phyloP scores from a whole-genome alignment of 2,888 invertebrate genomes.

The Pyrrhia umbra region DNA sequence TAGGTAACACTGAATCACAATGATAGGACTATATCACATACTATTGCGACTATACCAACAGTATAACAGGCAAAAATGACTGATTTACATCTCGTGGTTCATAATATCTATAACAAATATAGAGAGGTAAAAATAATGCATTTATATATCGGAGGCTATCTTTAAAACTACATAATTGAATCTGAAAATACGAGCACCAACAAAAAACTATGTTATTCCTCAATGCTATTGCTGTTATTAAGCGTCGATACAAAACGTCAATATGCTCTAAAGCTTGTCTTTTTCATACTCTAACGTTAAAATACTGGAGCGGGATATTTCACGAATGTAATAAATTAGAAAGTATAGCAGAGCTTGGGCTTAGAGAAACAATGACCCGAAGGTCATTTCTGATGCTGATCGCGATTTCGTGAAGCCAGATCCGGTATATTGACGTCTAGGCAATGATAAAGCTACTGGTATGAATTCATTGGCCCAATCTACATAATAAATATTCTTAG shows the following conservation, averaged over 20 bases:
- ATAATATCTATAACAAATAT: too few relatives aligned
- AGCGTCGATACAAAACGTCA: too few relatives aligned
- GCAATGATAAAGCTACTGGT: constrained; percentile 29
- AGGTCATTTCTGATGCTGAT: constrained; percentile 53
- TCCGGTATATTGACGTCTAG: constrained; percentile 45
- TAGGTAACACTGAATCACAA: not conserved
- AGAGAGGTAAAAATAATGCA: too few relatives aligned
- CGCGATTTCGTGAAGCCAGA: constrained; percentile 44
- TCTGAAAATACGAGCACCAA: too few relatives aligned
- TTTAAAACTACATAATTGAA: too few relatives aligned
- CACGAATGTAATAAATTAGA: constrained; percentile 59
- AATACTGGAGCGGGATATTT: constrained; percentile 44
- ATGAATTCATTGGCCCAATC: not conserved
- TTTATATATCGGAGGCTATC: too few relatives aligned
- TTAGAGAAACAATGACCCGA: constrained; percentile 41
- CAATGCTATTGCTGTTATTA: too few relatives aligned
- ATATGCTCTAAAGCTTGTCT: not conserved
- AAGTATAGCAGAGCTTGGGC: constrained; percentile 33
- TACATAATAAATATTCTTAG: not conserved
- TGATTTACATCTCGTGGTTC: too few relatives aligned
- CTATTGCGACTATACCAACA: too few relatives aligned
- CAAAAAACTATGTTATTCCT: too few relatives aligned
- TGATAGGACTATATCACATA: too few relatives aligned
- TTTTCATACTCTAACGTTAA: constrained; percentile 26
- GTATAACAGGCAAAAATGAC: too few relatives aligned